phyloP scores from a whole-genome alignment of 2,113 vertebrate genomes.

The Cnemophilus loriae region DNA sequence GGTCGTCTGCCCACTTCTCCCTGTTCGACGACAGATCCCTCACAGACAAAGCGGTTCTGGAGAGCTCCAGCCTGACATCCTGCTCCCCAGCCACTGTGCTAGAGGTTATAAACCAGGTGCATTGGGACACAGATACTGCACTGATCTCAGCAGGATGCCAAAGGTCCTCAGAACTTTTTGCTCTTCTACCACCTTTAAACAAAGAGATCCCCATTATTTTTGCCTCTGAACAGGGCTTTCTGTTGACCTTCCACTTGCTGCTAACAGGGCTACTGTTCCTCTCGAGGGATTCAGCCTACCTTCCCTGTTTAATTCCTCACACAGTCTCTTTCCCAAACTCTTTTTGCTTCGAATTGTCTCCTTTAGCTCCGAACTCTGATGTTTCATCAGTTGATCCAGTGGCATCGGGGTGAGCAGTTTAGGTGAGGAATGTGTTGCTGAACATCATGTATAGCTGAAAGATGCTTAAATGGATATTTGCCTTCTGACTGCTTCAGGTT shows the following conservation, averaged over 20 bases:
- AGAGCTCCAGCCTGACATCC: not conserved
- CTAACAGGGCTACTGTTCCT: not conserved
- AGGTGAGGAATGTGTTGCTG: not conserved
- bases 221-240: not conserved
- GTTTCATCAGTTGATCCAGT: not conserved
- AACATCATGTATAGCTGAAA: not conserved
- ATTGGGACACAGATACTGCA: not conserved
- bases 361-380: not conserved
- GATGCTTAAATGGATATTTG: not conserved
- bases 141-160: not conserved
- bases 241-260: not conserved
- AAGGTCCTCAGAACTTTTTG: not conserved
- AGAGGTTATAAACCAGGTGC: not conserved
- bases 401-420: not conserved
- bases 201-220: not conserved
- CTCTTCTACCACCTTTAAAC: not conserved
- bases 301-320: not conserved
- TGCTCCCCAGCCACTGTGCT: not conserved
- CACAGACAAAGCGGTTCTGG: not conserved
- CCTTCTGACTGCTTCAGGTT: not conserved
- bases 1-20: not conserved
- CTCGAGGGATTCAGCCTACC: not conserved
- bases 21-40: not conserved
- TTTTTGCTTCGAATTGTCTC: not conserved
- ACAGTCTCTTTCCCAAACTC: not conserved